Base-by-base conservation (phyloP, 2,888 invertebrate species). In the Ornithoptera priamus region DNA sequence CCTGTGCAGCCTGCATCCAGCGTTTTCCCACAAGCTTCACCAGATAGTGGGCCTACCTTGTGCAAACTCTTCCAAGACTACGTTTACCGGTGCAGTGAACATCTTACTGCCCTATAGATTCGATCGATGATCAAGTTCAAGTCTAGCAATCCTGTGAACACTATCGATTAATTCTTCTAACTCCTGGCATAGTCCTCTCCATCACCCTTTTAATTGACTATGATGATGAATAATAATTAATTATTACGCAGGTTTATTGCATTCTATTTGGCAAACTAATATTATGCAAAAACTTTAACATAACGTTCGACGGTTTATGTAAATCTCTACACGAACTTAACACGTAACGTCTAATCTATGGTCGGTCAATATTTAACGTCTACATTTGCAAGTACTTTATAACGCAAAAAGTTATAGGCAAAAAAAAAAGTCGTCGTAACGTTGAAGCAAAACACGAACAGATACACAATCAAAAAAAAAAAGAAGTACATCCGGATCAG, bases 351-450 rank as follows among this genome's bases (percentile, higher is more conserved):
- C 15, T 62, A 53, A 22, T 56, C 57, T 30, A 57, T 65, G 57
- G 46, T 42, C 46, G 46, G 62, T 69, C 46, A 69, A 69, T 69
- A 65, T 69, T 69, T 69, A 36, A 69, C 46, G 62, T 69, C 65
- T 69, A 57, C 57, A 58, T 69, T 20, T 58, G 42, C 22, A 50
- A 59, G 39, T 61, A 57, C 62, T 62, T 65, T 39, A 61, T 46
- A 30, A 58, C 22, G 46, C 57, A 69, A 65, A 62, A 62, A 62
- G 24, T 39, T 58, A 3, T 15, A 2, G 5, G 8, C 17, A 24
- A 10, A 20, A 65, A 66, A 66, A 66, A 60, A 50, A 22, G 1
- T 6, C 20, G 50, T 46, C 66, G 46, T 30, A 60, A 66, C 66
- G 50, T 66, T 66, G 66, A 60, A 58, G 66, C 59, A 39, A 3